These are phyloP conservation scores for Lepidocyrtinus sp. DNA, from an alignment of 2,888 invertebrate species.

Conservation along the genomic window DNA sequence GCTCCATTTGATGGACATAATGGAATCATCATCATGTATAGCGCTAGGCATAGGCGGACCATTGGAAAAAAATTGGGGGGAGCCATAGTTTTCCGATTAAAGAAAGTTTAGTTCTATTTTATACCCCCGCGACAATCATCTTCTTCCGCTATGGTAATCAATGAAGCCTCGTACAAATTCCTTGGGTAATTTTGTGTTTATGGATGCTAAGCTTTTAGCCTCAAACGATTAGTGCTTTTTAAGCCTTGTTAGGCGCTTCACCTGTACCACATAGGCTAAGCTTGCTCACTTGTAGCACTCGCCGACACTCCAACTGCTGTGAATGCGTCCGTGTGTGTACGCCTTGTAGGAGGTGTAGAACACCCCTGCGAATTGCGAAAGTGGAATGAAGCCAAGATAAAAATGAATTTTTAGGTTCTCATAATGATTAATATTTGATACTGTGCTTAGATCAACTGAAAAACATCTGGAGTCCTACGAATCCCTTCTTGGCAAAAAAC, in stretches of 20 bases:
- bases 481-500: conserved; percentile 64
- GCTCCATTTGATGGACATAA: neutral
- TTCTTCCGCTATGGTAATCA: neutral
- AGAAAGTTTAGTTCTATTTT: neutral
- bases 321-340: no score
- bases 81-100: neutral
- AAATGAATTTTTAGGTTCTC: neutral
- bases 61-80: neutral
- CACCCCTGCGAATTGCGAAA: no score
- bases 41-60: neutral
- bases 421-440: neutral
- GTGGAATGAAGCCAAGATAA: no score
- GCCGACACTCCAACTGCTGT: no score
- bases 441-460: conserved; percentile 66
- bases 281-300: no score
- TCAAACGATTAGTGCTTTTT: neutral
- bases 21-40: neutral
- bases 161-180: neutral
- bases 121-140: neutral
- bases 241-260: neutral
- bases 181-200: neutral
- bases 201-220: neutral
- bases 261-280: no score
- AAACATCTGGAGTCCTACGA: conserved; percentile 69
- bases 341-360: no score